phyloP scores from a whole-genome alignment of 2,888 invertebrate genomes.

The Hyalella azteca region DNA sequence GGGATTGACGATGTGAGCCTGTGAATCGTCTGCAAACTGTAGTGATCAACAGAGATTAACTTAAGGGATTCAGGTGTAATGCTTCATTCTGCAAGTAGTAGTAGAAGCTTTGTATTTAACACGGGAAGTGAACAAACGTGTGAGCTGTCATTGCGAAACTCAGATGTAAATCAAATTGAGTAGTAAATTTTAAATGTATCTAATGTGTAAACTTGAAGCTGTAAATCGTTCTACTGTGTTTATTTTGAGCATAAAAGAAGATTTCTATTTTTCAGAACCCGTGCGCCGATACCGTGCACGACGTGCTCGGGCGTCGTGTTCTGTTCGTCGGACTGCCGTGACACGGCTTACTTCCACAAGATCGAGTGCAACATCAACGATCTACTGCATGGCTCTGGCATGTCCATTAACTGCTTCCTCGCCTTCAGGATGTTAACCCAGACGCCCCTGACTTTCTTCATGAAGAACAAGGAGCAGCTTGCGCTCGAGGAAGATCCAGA shows the following conservation, averaged over 20 bases:
- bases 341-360: slow-evolving; percentile 60
- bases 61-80: too few species aligned
- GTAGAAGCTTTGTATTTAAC: not conserved
- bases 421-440: slow-evolving; percentile 60
- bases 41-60: too few species aligned
- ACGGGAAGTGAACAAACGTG: not conserved
- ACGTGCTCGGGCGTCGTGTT: slow-evolving; percentile 60
- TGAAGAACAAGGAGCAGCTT: slow-evolving; percentile 49
- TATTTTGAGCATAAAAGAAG: not conserved
- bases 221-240: not conserved
- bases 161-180: not conserved
- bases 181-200: not conserved
- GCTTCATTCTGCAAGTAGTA: not conserved
- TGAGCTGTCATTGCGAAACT: not conserved
- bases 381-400: slow-evolving; percentile 60
- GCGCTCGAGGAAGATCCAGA: slow-evolving; percentile 38
- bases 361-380: slow-evolving; percentile 60
- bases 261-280: slow-evolving; percentile 39
- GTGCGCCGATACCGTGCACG: slow-evolving; percentile 60
- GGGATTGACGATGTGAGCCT: not conserved
- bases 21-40: not conserved
- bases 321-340: slow-evolving; percentile 60
- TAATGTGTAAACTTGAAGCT: not conserved
- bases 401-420: slow-evolving; percentile 61
- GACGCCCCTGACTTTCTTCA: slow-evolving; percentile 51